Evolutionary conservation across 2,113 vertebrate species (phyloP).

Genomic region (Triplophysa siluroides): DNA sequence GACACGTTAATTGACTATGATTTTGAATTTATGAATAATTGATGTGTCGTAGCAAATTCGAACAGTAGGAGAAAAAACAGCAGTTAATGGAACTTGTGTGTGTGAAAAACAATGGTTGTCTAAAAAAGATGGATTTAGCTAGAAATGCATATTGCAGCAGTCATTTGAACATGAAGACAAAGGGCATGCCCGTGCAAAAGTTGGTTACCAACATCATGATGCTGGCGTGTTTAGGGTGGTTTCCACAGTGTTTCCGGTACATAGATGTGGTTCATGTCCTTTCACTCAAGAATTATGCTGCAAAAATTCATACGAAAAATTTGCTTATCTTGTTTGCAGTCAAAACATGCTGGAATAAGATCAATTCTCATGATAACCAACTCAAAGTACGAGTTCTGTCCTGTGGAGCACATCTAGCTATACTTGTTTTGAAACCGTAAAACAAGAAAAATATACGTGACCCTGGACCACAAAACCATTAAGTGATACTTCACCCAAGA

Average conservation of each 20-base stretch:
- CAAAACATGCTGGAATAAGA: too few relatives aligned
- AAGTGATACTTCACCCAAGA: too few relatives aligned
- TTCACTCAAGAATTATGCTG: too few relatives aligned
- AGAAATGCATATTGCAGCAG: background rate
- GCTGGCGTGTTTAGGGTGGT: background rate
- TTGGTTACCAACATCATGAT: too few relatives aligned
- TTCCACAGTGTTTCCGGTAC: background rate
- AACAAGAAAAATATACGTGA: too few relatives aligned
- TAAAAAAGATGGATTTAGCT: slow-evolving; percentile 9
- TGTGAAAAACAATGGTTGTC: slow-evolving; percentile 4
- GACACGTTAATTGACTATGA: slow-evolving; percentile 38
- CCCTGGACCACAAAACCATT: too few relatives aligned
- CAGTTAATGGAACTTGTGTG: background rate
- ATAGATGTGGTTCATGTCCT: too few relatives aligned
- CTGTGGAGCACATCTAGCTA: too few relatives aligned
- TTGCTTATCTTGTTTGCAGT: too few relatives aligned
- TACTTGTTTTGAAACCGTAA: too few relatives aligned
- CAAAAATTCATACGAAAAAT: background rate
- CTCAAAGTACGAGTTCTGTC: too few relatives aligned
- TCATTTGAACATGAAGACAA: background rate
- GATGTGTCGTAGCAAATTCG: slow-evolving; percentile 30
- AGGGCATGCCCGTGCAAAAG: background rate
- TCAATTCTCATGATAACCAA: too few relatives aligned
- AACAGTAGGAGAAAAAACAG: slow-evolving; percentile 20
- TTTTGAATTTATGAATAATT: slow-evolving; percentile 44